These are phyloP conservation scores for Teleopsis dalmanni DNA, from an alignment of 1,140 invertebrate species.

Conservation along the genomic window DNA sequence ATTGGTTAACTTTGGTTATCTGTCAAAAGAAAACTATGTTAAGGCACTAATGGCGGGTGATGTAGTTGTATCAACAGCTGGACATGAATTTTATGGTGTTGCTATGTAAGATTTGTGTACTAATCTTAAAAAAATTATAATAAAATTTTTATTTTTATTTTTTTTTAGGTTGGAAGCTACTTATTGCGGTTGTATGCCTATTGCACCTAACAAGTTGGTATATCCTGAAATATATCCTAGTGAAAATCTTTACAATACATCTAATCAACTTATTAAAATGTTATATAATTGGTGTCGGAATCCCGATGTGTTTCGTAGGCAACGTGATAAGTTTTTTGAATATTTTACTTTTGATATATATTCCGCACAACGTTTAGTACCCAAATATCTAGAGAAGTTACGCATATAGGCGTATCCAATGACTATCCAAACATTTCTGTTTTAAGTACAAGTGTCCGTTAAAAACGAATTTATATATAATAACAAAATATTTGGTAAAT, in stretches of 20 bases:
- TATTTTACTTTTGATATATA: conserved; percentile 33
- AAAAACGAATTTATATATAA: no score
- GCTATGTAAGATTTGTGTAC: conserved; percentile 50
- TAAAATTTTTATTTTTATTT: conserved; percentile 9
- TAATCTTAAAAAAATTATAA: neutral
- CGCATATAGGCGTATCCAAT: no score
- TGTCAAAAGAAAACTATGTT: conserved; percentile 54
- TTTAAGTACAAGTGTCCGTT: no score
- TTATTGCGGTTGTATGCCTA: conserved; percentile 58
- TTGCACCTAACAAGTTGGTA: conserved; percentile 60
- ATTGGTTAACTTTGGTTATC: conserved; percentile 57
- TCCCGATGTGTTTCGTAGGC: conserved; percentile 34
- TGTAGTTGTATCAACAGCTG: conserved; percentile 64
- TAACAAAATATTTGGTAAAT: no score
- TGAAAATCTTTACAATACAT: conserved; percentile 53
- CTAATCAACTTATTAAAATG: conserved; percentile 50
- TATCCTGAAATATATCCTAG: conserved; percentile 69
- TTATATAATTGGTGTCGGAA: conserved; percentile 46
- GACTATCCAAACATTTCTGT: no score
- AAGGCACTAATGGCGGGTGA: conserved; percentile 50
- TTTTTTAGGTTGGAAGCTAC: conserved; percentile 59
- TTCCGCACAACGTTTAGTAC: conserved; percentile 32
- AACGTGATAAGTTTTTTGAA: conserved; percentile 38
- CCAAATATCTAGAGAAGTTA: conserved; percentile 34
- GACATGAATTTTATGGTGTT: conserved; percentile 71